Conservation (phyloP, 2,797 vertebrate species). For the Numenius phaeopus region DNA sequence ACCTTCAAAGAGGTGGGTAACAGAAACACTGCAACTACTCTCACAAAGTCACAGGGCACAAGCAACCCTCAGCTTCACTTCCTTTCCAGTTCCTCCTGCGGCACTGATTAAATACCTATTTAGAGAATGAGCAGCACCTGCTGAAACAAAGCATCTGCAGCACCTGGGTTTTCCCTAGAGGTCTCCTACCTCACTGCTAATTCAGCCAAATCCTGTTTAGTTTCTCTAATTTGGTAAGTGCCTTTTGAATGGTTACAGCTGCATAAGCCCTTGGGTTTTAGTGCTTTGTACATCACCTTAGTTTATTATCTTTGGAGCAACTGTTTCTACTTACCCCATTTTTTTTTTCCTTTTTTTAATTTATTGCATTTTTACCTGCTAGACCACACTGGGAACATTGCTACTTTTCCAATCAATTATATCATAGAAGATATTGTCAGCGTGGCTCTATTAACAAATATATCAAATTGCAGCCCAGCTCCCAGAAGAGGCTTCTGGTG, state of each 20-base stretch:
- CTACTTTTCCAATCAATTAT: neutral
- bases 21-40: neutral
- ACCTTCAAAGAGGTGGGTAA: fast-evolving
- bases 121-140: neutral
- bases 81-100: neutral
- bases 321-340: neutral
- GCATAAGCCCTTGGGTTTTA: neutral
- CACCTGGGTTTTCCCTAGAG: conserved; percentile 26
- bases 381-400: neutral
- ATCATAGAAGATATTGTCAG: neutral
- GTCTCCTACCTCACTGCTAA: neutral
- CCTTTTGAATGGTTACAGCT: conserved; percentile 37
- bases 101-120: neutral
- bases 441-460: neutral
- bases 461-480: neutral
- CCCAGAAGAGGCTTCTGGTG: neutral
- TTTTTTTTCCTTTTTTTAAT: neutral
- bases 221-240: conserved; percentile 6
- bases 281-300: neutral
- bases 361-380: neutral
- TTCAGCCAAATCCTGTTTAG: conserved; percentile 26
- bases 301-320: neutral
- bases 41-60: fast-evolving
- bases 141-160: conserved; percentile 31
- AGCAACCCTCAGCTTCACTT: fast-evolving